Evolutionary conservation across 2,888 invertebrate species (phyloP), one percentile per base, ranked within the genome.

Genomic region (Phengaris arion): DNA sequence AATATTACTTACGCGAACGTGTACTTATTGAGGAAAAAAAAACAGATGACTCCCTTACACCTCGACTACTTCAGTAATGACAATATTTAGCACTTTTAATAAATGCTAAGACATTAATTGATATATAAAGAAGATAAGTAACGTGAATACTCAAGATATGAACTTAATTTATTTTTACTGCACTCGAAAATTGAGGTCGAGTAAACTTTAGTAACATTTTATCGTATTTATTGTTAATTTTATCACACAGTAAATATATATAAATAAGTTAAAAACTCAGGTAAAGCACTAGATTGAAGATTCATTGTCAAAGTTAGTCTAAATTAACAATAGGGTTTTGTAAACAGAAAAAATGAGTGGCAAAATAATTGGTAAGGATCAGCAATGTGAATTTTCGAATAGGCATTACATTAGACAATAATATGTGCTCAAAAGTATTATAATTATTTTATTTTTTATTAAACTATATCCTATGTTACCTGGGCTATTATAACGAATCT

Each of bases 241-340:
- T 84, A 87, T 85, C 84, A 79, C 83, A 83, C 86, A 87, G 87
- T 88, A 87, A 85, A 80, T 70, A 68, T 51, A 35, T 70, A 79
- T 79, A 79, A 81, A 79, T 78, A 75, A 76, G 77, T 74, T 79
- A 80, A 77, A 81, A 81, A 78, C 79, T 79, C 77, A 77, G 85
- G 86, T 87, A 88, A 83, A 87, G 83, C 79, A 81, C 79, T 83
- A 78, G 75, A 76, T 59, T 59, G 22, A 59, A 78, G 75, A 76
- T 59, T 59, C 59, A 59, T 59, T 22, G 59, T 59, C 22, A 10
- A 35, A 35, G 35, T 35, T 59, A 59, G 22, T 57, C 57, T 57
- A 10, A 22, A 22, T 22, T 15, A 59, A 22, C 10, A 59, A 4
- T 4, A 22, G 59, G 22, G 57, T 57, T 57, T 59, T 10, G 8